A percentile compares a stretch with the other conserved stretches of the same genome.
phyloP scores from a whole-genome alignment of 92 coral and sea anemone species.

The Siderastrea radians region DNA sequence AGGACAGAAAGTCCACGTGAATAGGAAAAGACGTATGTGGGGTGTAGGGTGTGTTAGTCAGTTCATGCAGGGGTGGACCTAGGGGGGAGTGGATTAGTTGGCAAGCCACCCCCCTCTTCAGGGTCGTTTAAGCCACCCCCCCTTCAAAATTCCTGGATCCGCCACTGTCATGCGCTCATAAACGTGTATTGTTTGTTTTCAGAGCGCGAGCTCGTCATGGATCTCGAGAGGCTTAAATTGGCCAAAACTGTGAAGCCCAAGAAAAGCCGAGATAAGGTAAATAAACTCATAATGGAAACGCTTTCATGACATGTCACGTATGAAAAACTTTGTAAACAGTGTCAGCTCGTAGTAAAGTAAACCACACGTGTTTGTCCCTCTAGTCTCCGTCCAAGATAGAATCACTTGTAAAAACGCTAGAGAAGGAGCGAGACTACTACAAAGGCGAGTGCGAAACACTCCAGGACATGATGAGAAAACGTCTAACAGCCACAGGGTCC shows the following conservation, averaged over 20 bases:
- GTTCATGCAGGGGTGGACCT: too few species aligned
- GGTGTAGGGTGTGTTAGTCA: too few species aligned
- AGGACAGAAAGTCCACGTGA: too few species aligned
- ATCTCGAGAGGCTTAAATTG: constrained; percentile 88
- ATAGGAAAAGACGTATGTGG: too few species aligned
- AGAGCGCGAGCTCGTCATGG: constrained; percentile 96
- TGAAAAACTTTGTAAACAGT: neutral
- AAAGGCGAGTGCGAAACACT: constrained; percentile 94
- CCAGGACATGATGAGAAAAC: constrained; percentile 96
- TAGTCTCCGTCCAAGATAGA: constrained; percentile 95
- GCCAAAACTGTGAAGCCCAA: constrained; percentile 87
- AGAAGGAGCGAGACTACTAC: constrained; percentile 94
- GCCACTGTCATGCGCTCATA: neutral
- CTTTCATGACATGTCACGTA: neutral
- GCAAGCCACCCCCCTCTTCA: too few species aligned
- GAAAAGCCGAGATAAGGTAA: constrained; percentile 89
- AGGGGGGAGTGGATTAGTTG: too few species aligned
- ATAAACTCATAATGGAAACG: neutral
- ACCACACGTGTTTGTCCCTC: neutral
- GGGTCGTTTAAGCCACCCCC: too few species aligned
- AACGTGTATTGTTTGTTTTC: constrained; percentile 1
- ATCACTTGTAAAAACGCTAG: constrained; percentile 84
- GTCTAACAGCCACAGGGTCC: constrained; percentile 75
- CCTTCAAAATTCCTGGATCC: too few species aligned
- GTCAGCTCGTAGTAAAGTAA: neutral